Base-by-base conservation (phyloP, 2,888 invertebrate species). In the Amiota minor region DNA sequence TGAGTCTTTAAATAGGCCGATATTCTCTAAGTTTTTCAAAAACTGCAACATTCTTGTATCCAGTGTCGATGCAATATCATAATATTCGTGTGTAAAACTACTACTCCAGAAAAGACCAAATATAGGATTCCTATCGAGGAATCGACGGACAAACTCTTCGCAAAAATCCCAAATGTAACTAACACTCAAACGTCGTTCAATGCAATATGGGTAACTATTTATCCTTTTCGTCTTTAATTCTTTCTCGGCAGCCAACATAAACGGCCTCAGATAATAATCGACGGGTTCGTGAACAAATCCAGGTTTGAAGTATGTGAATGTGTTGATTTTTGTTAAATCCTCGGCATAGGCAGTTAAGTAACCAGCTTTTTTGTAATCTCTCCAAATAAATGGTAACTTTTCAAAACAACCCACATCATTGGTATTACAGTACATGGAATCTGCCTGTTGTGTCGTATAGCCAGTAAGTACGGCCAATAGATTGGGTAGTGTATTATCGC, bases 401-500 rank as follows among this genome's bases (percentile, higher is more conserved):
- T 96, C 95, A 62, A 93, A 83, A 35, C 92, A 91, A 87, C 91
- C 91, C 74, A 89, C 85, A 23, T 86, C 83, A 9, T 87, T 86
- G 23, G 91, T 91, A 49, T 90, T 87, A 76, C 91, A 91, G 62
- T 90, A 84, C 4, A 85, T 80, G 9, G 9, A 6, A 70, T 91
- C 90, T 16, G 92, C 88, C 18, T 90, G 77, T 0, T 85, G 77
- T 47, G 87, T 83, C 73, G 88, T 91, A 76, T 92, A 90, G 0
- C 96, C 96, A 0, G 94, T 93, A 10, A 95, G 90, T 70, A 94
- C 91, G 0, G 96, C 95, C 91, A 96, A 93, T 72, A 97, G 88
- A 89, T 97, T 97, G 0, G 96, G 95, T 85, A 94, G 95, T 0
- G 96, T 96, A 82, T 97, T 96, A 82, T 96, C 96, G 1, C 93